Conservation (phyloP, 2,113 vertebrate species). For the Argyrosomus japonicus region DNA sequence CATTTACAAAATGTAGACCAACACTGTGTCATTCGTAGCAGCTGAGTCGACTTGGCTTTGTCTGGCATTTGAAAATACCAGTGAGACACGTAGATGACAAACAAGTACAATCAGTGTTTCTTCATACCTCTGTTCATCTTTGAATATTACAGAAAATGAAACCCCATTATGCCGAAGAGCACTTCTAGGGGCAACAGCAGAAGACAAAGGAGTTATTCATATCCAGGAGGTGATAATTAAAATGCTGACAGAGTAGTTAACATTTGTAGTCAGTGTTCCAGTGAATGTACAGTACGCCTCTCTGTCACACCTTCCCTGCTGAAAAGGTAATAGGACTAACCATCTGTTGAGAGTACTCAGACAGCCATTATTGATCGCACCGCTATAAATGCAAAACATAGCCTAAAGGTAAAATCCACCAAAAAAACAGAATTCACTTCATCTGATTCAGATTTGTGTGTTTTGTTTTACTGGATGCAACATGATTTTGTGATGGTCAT, state of each 20-base stretch:
- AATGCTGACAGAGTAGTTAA: slow-evolving; percentile 63
- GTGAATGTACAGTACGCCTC: slow-evolving; percentile 33
- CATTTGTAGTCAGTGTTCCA: slow-evolving; percentile 59
- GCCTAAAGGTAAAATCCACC: slow-evolving; percentile 5
- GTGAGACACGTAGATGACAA: background rate
- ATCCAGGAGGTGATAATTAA: slow-evolving; percentile 64
- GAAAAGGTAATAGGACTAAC: slow-evolving; percentile 28
- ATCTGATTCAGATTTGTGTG: background rate
- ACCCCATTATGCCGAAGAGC: slow-evolving; percentile 3
- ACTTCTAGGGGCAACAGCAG: slow-evolving; percentile 1
- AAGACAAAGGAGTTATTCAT: slow-evolving; percentile 46
- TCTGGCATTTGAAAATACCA: background rate
- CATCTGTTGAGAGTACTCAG: slow-evolving; percentile 30
- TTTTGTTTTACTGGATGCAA: background rate
- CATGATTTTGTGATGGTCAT: background rate
- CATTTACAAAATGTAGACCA: background rate
- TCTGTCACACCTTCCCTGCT: slow-evolving; percentile 41
- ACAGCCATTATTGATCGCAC: slow-evolving; percentile 26
- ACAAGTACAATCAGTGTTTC: slow-evolving; percentile 10
- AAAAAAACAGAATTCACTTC: background rate
- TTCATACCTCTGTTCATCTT: background rate
- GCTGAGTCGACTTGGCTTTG: background rate
- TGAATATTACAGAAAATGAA: slow-evolving; percentile 17
- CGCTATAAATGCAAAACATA: background rate
- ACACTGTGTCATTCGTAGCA: background rate